These are phyloP conservation scores for Carassius auratus DNA, from an alignment of 2,113 vertebrate species.

Conservation along the genomic window DNA sequence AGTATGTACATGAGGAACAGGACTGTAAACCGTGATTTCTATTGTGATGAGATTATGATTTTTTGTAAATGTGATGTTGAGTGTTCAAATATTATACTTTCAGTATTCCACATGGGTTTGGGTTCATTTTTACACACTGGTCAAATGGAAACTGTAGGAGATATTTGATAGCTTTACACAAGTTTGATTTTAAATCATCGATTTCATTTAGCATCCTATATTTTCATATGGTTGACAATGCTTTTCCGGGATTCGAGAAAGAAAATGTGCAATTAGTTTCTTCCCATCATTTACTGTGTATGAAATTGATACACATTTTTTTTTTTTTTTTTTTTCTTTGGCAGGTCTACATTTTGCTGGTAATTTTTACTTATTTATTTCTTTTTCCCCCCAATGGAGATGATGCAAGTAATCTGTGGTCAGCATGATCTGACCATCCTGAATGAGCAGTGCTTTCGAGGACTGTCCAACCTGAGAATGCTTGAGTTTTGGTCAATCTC, in stretches of 20 bases:
- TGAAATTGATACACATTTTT: too few species aligned
- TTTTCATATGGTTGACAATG: neutral
- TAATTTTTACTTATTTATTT: neutral
- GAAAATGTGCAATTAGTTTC: neutral
- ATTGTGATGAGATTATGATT: too few species aligned
- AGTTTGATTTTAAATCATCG: neutral
- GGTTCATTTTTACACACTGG: neutral
- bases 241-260: neutral
- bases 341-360: neutral
- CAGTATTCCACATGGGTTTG: neutral
- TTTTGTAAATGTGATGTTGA: neutral
- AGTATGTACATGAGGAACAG: too few species aligned
- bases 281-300: too few species aligned
- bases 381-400: neutral
- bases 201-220: neutral
- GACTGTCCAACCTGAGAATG: conserved; percentile 98
- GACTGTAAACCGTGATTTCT: too few species aligned
- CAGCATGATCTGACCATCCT: neutral
- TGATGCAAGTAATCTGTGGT: conserved; percentile 7
- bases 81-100: neutral
- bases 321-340: too few species aligned
- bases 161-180: neutral
- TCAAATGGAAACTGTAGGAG: neutral
- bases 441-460: conserved; percentile 80
- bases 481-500: conserved; percentile 86